These are phyloP conservation scores for Numida meleagris DNA, from an alignment of 2,113 vertebrate species.

Conservation along the genomic window DNA sequence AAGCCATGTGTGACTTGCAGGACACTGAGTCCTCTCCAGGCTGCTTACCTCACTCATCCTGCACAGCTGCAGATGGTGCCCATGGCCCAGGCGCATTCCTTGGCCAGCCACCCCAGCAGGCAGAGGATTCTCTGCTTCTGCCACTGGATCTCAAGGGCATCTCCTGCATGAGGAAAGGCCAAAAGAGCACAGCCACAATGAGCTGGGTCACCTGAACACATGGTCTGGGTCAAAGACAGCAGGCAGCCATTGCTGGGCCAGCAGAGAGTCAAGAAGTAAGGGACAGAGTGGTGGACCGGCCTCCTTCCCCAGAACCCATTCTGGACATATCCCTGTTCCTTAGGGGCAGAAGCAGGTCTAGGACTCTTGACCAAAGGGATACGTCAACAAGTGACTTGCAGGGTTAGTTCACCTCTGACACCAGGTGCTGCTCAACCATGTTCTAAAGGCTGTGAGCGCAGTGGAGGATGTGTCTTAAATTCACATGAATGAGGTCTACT, in stretches of 20 bases:
- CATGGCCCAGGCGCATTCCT: accelerated
- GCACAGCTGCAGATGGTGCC: accelerated
- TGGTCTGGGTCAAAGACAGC: not conserved
- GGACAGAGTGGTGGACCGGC: not conserved
- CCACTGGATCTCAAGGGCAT: not conserved
- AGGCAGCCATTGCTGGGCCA: not conserved
- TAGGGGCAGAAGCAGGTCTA: not conserved
- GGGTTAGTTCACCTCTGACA: not conserved
- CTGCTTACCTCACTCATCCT: not conserved
- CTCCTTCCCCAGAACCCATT: not conserved
- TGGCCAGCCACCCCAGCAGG: not conserved
- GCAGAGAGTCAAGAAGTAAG: not conserved
- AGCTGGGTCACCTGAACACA: not conserved
- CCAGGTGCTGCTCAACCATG: not conserved
- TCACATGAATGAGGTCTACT: not conserved
- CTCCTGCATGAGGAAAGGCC: not conserved
- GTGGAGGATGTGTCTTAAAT: not conserved
- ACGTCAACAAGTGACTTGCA: not conserved
- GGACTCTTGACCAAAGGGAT: not conserved
- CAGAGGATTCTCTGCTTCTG: not conserved
- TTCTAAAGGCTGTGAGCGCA: not conserved
- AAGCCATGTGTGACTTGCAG: not conserved
- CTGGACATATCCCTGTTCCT: not conserved
- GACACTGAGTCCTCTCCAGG: not conserved
- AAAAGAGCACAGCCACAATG: accelerated